These are phyloP conservation scores for Alligator sinensis DNA, from an alignment of 2,113 vertebrate species.

Conservation along the genomic window DNA sequence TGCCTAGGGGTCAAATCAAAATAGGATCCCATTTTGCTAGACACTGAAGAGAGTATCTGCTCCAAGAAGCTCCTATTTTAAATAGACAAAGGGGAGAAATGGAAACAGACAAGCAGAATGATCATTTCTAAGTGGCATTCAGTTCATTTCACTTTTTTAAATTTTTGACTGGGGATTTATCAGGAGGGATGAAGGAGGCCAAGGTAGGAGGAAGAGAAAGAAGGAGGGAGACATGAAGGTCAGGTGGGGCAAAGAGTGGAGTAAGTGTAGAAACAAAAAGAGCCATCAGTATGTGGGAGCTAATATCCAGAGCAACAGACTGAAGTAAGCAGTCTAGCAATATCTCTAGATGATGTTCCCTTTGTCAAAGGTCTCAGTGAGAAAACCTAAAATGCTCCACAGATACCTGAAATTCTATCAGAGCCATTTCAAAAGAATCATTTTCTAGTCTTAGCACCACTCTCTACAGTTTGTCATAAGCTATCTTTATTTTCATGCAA, in stretches of 20 bases:
- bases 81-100: not conserved
- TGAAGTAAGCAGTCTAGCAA: not conserved
- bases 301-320: not conserved
- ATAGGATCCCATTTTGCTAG: not conserved
- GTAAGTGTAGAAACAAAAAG: not conserved
- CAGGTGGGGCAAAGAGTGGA: not conserved
- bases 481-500: not conserved
- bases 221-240: not conserved
- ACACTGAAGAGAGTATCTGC: not conserved
- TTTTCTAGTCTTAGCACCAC: not conserved
- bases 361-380: not conserved
- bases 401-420: fast-evolving
- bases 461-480: not conserved
- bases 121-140: not conserved
- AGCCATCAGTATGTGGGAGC: not conserved
- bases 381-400: not conserved
- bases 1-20: not conserved
- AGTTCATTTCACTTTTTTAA: not conserved
- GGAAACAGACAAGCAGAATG: not conserved
- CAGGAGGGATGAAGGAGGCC: not conserved
- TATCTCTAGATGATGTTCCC: not conserved
- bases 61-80: not conserved
- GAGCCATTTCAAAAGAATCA: not conserved
- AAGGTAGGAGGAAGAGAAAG: fast-evolving
- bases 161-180: not conserved